phyloP scores from a whole-genome alignment of 1,140 invertebrate species.

The Oryzaephilus surinamensis region DNA sequence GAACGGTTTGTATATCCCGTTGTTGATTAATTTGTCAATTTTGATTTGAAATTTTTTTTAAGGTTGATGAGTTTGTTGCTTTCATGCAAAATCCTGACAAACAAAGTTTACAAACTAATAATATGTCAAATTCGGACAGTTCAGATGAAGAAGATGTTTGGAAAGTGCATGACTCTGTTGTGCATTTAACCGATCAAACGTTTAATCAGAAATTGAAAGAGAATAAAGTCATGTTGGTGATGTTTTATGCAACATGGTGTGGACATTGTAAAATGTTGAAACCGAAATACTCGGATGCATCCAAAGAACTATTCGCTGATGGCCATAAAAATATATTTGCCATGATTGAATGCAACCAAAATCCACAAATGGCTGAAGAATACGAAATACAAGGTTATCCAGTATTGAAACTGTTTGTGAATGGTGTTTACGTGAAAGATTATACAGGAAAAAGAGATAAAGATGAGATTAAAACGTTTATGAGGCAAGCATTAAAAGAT shows the following conservation, averaged over 20 bases:
- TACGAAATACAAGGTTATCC: slow-evolving; percentile 59
- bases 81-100: slow-evolving; percentile 55
- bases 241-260: slow-evolving; percentile 78
- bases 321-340: slow-evolving; percentile 39
- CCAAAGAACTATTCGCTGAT: slow-evolving; percentile 44
- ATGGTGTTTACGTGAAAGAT: slow-evolving; percentile 44
- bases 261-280: slow-evolving; percentile 67
- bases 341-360: slow-evolving; percentile 56
- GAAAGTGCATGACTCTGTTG: slow-evolving; percentile 33
- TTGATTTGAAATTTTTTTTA: slow-evolving; percentile 15
- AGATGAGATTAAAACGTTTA: slow-evolving; percentile 43
- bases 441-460: slow-evolving; percentile 52
- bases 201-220: slow-evolving; percentile 47
- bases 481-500: too few relatives aligned
- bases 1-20: slow-evolving; percentile 48
- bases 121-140: slow-evolving; percentile 19
- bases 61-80: slow-evolving; percentile 53
- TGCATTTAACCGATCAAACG: slow-evolving; percentile 40
- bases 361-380: slow-evolving; percentile 42
- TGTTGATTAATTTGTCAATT: not conserved
- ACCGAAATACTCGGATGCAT: slow-evolving; percentile 54
- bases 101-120: slow-evolving; percentile 32
- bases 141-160: slow-evolving; percentile 10
- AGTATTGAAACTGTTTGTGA: slow-evolving; percentile 62
- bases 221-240: slow-evolving; percentile 56